Evolutionary conservation across 2,888 invertebrate genomes (phyloP), one percentile per base, ranked within the genome.

Genomic region (Ennomos fuscantarius): DNA sequence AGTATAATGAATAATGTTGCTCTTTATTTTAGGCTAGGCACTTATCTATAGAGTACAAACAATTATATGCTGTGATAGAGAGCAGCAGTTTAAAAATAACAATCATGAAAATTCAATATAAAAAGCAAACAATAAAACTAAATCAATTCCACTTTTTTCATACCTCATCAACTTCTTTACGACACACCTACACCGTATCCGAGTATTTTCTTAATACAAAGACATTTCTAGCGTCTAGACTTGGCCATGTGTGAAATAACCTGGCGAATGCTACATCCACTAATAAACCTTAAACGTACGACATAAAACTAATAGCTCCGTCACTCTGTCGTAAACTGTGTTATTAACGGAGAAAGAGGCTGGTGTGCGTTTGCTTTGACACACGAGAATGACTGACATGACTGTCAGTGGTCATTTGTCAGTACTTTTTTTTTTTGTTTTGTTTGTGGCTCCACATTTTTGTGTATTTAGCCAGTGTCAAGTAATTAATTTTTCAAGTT

Each of bases 251-350:
- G 87, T 85, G 86, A 84, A 87, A 89, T 86, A 86, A 86, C 89
- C 85, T 87, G 84, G 81, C 70, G 83, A 81, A 87, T 83, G 79
- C 82, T 83, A 80, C 81, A 79, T 75, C 77, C 79, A 81, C 88
- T 87, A 90, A 88, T 90, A 91, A 90, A 89, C 82, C 79, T 86
- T 87, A 87, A 89, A 84, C 83, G 87, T 79, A 76, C 76, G 70
- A 69, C 79, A 79, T 90, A 89, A 90, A 90, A 89, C 86, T 89
- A 89, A 91, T 87, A 85, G 85, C 79, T 69, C 77, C 84, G 86
- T 86, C 84, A 88, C 84, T 81, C 62, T 66, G 82, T 86, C 87
- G 87, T 89, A 90, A 90, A 89, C 76, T 72, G 71, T 76, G 79
- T 78, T 87, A 86, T 84, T 85, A 87, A 60, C 62, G 48, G 53